Evolutionary conservation across 2,113 vertebrate genomes (phyloP).

Genomic region (cattle (Bos taurus)): ARS-UCD2.0 NC_037333.1:98360501-98361000

Average conservation of each 20-base stretch:
- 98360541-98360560: background rate
- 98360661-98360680: background rate
- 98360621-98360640: background rate
- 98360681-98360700: background rate
- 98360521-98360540: background rate
- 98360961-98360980: background rate
- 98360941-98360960: background rate
- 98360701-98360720: background rate
- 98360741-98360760: background rate
- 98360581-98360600: background rate
- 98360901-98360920: background rate
- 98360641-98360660: fast-evolving
- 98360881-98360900: background rate
- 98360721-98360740: background rate
- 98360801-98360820: background rate
- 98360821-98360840: background rate
- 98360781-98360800: background rate
- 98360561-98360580: background rate
- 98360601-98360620: background rate
- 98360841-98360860: background rate
- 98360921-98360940: background rate
- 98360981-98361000: background rate
- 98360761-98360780: background rate
- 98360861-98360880: background rate
- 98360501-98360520: background rate